phyloP scores from a whole-genome alignment of 2,113 vertebrate species.

The Stigmatopora nigra region DNA sequence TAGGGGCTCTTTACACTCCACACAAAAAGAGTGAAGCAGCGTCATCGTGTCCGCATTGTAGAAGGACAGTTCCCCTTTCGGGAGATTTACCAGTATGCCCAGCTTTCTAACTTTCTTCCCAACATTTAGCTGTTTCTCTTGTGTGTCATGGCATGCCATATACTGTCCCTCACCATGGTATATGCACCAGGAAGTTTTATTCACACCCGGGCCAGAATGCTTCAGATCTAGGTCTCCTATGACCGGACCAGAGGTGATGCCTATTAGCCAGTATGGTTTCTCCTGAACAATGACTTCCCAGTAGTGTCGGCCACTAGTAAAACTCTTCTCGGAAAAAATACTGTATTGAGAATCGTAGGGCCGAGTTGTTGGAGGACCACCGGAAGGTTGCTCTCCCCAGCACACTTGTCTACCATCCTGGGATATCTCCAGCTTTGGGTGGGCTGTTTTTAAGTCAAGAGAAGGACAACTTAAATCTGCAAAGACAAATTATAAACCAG shows the following conservation, averaged over 20 bases:
- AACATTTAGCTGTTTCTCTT: slow-evolving; percentile 52
- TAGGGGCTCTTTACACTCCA: slow-evolving; percentile 43
- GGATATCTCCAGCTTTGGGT: slow-evolving; percentile 64
- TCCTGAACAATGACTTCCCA: slow-evolving; percentile 70
- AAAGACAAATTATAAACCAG: slow-evolving; percentile 25
- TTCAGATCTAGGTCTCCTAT: slow-evolving; percentile 12
- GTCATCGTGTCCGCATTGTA: slow-evolving; percentile 51
- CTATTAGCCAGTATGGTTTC: slow-evolving; percentile 71
- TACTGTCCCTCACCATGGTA: slow-evolving; percentile 62
- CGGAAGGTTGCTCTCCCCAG: slow-evolving; percentile 52
- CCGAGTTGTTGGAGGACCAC: slow-evolving; percentile 14
- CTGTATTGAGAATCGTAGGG: slow-evolving; percentile 62
- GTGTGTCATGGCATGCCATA: slow-evolving; percentile 54
- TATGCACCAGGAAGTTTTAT: slow-evolving; percentile 58
- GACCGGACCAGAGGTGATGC: slow-evolving; percentile 43
- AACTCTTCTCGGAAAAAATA: slow-evolving; percentile 51
- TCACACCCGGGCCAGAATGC: slow-evolving; percentile 23
- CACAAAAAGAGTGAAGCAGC: slow-evolving; percentile 52
- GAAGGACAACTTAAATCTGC: slow-evolving; percentile 59
- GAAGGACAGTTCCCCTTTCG: slow-evolving; percentile 62
- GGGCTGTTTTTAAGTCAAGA: slow-evolving; percentile 57
- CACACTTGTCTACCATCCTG: slow-evolving; percentile 54
- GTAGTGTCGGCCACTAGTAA: slow-evolving; percentile 57
- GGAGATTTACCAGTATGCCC: slow-evolving; percentile 51
- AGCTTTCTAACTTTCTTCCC: slow-evolving; percentile 53